Base-by-base conservation (phyloP, 1,140 invertebrate species). In the Stegodyphus dumicola region DNA sequence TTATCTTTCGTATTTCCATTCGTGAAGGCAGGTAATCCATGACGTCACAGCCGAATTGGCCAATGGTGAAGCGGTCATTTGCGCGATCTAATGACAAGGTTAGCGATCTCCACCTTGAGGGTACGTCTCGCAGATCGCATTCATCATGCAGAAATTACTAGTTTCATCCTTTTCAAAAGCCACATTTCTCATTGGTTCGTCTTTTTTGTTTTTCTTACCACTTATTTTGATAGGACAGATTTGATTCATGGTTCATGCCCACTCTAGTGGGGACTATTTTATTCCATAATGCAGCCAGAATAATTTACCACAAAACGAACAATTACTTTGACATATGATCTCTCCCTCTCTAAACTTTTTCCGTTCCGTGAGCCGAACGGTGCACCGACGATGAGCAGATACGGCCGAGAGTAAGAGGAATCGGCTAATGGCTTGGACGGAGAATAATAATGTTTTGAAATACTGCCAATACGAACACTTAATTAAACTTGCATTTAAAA, bases 261-360 rank as follows among this genome's bases (percentile, higher is more conserved):
- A 84, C 81, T 56, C 54, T 33, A 33, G 33, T 33, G 33, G 33
- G 33, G 33, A 33, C 33, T 33, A 33, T 33, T 33, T 33, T 33
- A 49, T 83, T 83, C 79, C 70, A 75, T 83, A 84, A 75, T 84
- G 81, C 81, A 84, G 81, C 81, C 54, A 65, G 81, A 84, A 84
- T 84, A 84, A 84, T 84, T 75, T 76, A 84, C 81, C 81, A 70
- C 81, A 84, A 76, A 84, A 76, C 81, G 81, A 84, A 84, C 81
- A 84, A 75, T 84, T 84, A 84, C 81, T 70, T 77, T 83, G 79
- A 83, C 79, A 83, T 83, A 83, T 83, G 79, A 83, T 83, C 70
- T 83, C 67, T 74, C 15, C 52, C 51, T 77, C 56, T 33, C 13
- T 11, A 11, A 11, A 11, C 64, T 17, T 13, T n/a, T 66, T 49